These are phyloP conservation scores for Drosophila pandora DNA, from an alignment of 1,140 invertebrate species.

Conservation along the genomic window DNA sequence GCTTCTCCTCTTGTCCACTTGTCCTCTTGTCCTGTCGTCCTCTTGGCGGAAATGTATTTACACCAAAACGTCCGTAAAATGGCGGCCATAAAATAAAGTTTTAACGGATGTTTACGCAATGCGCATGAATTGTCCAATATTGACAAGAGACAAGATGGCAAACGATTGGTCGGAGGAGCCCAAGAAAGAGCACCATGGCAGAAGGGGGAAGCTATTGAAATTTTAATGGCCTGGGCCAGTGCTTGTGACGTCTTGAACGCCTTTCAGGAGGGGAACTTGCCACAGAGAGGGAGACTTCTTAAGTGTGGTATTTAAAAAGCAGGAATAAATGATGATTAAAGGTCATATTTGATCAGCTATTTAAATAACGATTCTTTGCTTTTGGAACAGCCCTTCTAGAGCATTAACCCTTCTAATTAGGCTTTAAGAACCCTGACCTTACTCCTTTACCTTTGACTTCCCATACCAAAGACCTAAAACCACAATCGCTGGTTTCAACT, in stretches of 20 bases:
- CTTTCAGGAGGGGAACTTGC: background rate
- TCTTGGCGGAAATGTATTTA: constrained; percentile 77
- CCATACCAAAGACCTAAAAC: background rate
- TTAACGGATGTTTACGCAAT: constrained; percentile 80
- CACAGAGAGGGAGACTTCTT: background rate
- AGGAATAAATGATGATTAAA: no score
- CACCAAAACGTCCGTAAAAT: constrained; percentile 78
- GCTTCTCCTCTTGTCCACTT: background rate
- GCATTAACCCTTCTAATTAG: background rate
- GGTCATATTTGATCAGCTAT: no score
- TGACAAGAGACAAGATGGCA: constrained; percentile 71
- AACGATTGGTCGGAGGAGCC: constrained; percentile 49
- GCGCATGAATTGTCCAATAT: constrained; percentile 81
- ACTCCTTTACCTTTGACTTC: background rate
- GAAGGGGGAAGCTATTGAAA: constrained; percentile 54
- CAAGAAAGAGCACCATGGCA: constrained; percentile 28
- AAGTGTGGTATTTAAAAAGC: background rate
- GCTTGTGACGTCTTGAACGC: constrained; percentile 23
- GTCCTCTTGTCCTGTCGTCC: constrained; percentile 11
- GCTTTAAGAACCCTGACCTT: background rate
- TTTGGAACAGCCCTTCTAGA: no score
- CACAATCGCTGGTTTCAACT: constrained; percentile 7
- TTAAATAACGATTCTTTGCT: no score
- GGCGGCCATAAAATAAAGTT: constrained; percentile 81
- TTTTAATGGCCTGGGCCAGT: constrained; percentile 65